Base-by-base conservation (phyloP, 2,113 vertebrate genomes). In the Gasterosteus nipponicus region DNA sequence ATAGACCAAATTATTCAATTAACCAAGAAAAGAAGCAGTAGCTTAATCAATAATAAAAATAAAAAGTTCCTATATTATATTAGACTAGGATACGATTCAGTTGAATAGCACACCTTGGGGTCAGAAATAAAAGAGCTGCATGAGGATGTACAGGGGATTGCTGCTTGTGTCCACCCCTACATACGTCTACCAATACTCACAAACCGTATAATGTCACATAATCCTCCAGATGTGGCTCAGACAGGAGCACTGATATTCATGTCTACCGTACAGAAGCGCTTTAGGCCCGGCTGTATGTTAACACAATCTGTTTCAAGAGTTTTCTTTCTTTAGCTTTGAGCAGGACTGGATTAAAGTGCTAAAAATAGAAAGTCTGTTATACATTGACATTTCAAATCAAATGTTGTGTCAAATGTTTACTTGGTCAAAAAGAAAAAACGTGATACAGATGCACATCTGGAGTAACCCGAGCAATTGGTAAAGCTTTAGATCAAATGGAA, bases 401-500 rank as follows among this genome's bases (percentile, higher is more conserved):
- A 26, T 26, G 22, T 26, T 26, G 22, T 26, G 22, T 26, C 22
- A 26, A 38, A 26, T 18, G 33, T 65, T 68, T 64, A 67, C 76
- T 73, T 51, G 2, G 54, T 78, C 66, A 78, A 47, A 18, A 44
- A 60, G 59, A 80, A 77, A 38, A 63, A 80, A 77, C 31, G 16
- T 46, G 5, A 54, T 14, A 80, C 47, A 75, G 31, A 64, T 47
- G 65, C 66, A 72, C 63, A 75, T 62, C 39, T 82, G 56, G 54
- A 80, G 59, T 44, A 54, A 26, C 19, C 19, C 41, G 35, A 75
- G 65, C 22, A 71, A 64, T 10, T 9, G n/a, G 10, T 49, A 51
- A 84, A 64, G 62, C 65, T 81, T 59, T 57, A 49, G 70, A 54
- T 57, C 22, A 81, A 73, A 51, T 29, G 19, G 41, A 62, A n/a